A percentile compares a stretch with the other conserved stretches of the same genome.
Conservation (phyloP, 2,888 invertebrate genomes). For the Sipunculus nudus region DNA sequence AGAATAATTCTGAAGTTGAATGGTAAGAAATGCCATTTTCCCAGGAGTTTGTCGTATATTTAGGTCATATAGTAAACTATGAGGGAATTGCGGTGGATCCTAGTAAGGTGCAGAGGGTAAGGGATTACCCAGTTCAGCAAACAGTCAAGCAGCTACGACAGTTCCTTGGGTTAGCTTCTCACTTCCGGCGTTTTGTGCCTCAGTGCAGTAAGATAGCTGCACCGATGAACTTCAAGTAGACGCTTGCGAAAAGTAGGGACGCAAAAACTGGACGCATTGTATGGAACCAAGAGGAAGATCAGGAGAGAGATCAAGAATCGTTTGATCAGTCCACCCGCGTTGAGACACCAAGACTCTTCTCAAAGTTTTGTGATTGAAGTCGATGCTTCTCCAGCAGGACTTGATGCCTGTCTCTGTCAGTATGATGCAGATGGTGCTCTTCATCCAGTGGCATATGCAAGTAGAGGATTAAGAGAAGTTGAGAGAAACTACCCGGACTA, state of each 20-base stretch:
- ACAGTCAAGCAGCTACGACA: neutral
- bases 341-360: neutral
- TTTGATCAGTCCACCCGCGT: neutral
- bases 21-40: neutral
- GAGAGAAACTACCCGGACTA: neutral
- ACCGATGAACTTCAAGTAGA: too few species aligned
- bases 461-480: neutral
- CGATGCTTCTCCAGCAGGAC: neutral
- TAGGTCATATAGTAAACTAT: neutral
- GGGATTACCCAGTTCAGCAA: neutral
- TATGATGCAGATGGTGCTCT: neutral
- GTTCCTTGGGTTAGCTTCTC: neutral
- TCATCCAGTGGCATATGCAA: neutral
- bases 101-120: neutral
- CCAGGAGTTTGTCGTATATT: neutral
- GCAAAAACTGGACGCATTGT: neutral
- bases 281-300: neutral
- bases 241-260: neutral
- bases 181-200: neutral
- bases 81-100: neutral
- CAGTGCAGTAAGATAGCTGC: neutral
- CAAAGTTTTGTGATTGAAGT: neutral
- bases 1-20: neutral
- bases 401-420: neutral
- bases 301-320: neutral